Evolutionary conservation across 1,140 invertebrate genomes (phyloP), one percentile per base, ranked within the genome.

Genomic region (Pseudomyrmex concolor): DNA sequence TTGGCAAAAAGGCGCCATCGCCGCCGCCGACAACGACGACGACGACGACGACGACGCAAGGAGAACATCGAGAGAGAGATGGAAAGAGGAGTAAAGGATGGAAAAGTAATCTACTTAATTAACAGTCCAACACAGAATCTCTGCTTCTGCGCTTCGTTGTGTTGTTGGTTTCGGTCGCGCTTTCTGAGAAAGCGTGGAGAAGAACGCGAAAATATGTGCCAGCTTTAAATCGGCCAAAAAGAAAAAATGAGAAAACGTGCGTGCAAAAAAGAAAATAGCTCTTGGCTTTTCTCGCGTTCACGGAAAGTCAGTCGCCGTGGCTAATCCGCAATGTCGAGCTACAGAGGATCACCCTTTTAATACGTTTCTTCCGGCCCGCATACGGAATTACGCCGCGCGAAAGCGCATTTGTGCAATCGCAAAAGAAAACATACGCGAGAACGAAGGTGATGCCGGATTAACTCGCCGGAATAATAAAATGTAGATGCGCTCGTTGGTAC

Each of bases 101-200:
- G 55, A 68, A 85, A 59, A 72, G 71, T 88, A 86, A 81, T 19
- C 72, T 68, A 86, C 84, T 89, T 86, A 89, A 89, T 89, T 89
- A 88, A 55, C 63, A 84, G 64, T 64, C 86, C 60, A 60, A 84
- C 19, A 12, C 67, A 19, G 70, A 88, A 85, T 78, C 59, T 34
- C 34, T 7, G 62, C 9, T 64, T 73, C 59, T 22, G 5, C 50
- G 60, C 48, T 67, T 34, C 51, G 34, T 45, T 25, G 17, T 25
- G 17, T 55, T 63, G 54, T 80, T 55, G 51, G 45, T 50, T 72
- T 72, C n/a, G 50, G 63, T 68, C 17, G 13, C 34, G 25, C 62
- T 34, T 34, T 34, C 15, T 19, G 17, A 74, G 62, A 63, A 45
- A 63, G 43, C 15, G 60, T 45, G 19, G 9, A 55, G 13, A 9